Base-by-base conservation (phyloP, 2,797 vertebrate species). In the Fistularia tabacaria region DNA sequence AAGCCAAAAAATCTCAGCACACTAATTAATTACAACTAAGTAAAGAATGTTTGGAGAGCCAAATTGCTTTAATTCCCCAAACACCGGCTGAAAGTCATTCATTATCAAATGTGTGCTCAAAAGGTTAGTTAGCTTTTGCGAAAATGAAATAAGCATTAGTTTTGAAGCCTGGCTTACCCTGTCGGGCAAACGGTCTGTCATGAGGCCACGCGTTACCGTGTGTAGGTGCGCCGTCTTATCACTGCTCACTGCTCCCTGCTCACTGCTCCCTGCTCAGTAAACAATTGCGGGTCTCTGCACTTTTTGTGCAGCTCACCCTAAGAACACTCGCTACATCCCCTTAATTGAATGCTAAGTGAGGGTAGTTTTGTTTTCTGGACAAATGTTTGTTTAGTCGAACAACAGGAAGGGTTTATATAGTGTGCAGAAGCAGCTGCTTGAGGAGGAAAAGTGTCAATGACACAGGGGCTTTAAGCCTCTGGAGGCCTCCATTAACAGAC, bases 101-200 rank as follows among this genome's bases (percentile, higher is more conserved):
- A 91, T 92, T 91, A 91, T 88, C 89, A 91, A 91, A 92, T 91
- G 89, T 91, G 90, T 91, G 89, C 88, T 92, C 90, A 92, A 92
- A 25, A 92, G 90, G 90, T 90, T 92, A 90, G 87, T 89, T 89
- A 89, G 89, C 87, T 89, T 90, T 88, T 88, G 85, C 83, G 82
- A 85, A 87, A 87, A 88, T 66, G 81, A 86, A 87, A 86, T 91
- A 83, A 90, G 87, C 88, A 89, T 90, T 91, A 84, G 90, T 90
- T 90, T 86, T 76, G 13, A 76, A 71, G 74, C 80, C 57, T 36
- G 46, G 59, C 81, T 25, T 25, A 25, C 76, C 78, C 80, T 62
- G 72, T 80, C 57, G 49, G 67, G 61, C 58, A 53, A 80, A 73
- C 54, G 43, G 66, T 86, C 88, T 82, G 83, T 81, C 81, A 83